Evolutionary conservation across 1,140 invertebrate genomes (phyloP).

Genomic region (Danaus plexippus): DNA sequence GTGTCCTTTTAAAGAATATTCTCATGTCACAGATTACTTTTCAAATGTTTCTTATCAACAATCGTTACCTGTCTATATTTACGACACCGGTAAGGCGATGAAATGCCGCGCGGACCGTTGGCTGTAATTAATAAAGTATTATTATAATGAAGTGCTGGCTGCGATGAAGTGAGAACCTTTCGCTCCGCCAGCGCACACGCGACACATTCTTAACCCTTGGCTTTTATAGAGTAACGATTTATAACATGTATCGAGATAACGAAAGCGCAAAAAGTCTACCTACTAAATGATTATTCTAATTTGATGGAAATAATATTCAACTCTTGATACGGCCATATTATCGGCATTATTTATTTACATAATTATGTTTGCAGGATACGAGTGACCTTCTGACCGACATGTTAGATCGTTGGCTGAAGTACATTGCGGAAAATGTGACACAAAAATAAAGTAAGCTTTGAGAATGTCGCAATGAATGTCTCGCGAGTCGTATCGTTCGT

Average conservation of each 20-base stretch:
- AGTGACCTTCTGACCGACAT: conserved; percentile 4
- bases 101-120: neutral
- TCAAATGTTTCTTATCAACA: no score
- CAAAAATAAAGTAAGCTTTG: no score
- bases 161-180: no score
- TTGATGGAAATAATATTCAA: conserved; percentile 20
- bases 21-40: no score
- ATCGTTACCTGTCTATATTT: no score
- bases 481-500: no score
- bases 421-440: no score
- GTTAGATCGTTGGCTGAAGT: neutral
- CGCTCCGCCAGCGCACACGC: no score
- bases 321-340: conserved; percentile 16
- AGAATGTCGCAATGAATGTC: no score
- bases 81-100: no score
- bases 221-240: no score
- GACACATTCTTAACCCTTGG: no score
- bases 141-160: neutral
- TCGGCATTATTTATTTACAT: conserved; percentile 21
- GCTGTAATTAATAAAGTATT: neutral
- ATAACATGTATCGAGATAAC: conserved; percentile 8
- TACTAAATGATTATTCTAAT: conserved; percentile 17
- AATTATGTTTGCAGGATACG: conserved; percentile 17
- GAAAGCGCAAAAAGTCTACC: conserved; percentile 19
- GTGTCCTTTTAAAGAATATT: neutral